These are phyloP conservation scores for Cordilura impudica DNA, from an alignment of 2,888 invertebrate genomes.

Conservation along the genomic window DNA sequence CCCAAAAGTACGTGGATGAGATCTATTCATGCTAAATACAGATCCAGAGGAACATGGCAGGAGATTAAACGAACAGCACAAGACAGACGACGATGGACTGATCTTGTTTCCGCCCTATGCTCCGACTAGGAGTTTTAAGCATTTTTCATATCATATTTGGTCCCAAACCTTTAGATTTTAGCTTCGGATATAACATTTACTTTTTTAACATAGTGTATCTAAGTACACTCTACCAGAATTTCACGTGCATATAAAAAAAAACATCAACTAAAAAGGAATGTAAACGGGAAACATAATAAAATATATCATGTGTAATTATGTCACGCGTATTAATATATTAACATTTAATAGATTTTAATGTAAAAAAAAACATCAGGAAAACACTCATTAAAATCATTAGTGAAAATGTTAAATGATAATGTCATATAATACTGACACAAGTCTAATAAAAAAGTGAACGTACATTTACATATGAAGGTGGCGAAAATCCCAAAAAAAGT, in stretches of 20 bases:
- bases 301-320: conserved; percentile 49
- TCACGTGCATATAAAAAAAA: not conserved
- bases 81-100: no score
- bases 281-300: conserved; percentile 56
- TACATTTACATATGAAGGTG: not conserved
- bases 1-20: no score
- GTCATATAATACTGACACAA: not conserved
- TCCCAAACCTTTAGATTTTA: no score
- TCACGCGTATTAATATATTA: conserved; percentile 37
- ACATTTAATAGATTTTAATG: conserved; percentile 57
- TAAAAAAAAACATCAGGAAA: conserved; percentile 17
- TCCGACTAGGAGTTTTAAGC: no score
- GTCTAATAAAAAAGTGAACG: not conserved
- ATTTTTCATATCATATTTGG: no score
- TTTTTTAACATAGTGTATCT: not conserved
- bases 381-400: not conserved
- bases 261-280: conserved; percentile 53
- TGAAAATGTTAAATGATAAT: conserved; percentile 15
- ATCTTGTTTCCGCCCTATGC: no score
- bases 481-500: not conserved
- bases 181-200: no score
- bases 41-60: no score
- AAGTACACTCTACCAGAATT: not conserved
- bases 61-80: no score
- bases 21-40: no score